phyloP scores from a whole-genome alignment of 37 sponge, comb jelly and placozoan species.

The Cliona cf. orientalis region DNA sequence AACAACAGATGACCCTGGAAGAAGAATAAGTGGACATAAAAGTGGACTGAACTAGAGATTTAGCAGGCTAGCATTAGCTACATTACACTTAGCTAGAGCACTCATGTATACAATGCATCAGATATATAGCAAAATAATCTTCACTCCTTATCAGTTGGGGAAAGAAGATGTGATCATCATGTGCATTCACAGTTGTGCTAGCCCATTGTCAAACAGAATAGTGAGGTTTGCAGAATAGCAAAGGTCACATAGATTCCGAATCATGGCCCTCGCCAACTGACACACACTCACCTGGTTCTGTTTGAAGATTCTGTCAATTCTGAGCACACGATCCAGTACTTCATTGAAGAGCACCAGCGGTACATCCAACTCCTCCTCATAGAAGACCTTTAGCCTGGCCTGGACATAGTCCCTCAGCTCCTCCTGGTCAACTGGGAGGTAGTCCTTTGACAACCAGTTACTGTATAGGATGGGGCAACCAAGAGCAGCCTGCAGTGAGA shows the following conservation, averaged over 20 bases:
- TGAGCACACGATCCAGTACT: constrained; percentile 95
- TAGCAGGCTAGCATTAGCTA: no score
- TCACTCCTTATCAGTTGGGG: constrained; percentile 22
- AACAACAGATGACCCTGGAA: constrained; percentile 94
- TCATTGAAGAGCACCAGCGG: constrained; percentile 96
- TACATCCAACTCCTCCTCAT: constrained; percentile 98
- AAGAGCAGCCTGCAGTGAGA: constrained; percentile 84
- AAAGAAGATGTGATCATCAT: constrained; percentile 18
- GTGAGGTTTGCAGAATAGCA: no score
- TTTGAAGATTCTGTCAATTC: constrained; percentile 97
- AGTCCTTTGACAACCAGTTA: constrained; percentile 97
- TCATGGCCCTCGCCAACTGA: no score
- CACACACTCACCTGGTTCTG: constrained; percentile 89
- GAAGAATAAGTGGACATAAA: no score
- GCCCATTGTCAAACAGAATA: no score
- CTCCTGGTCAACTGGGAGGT: constrained; percentile 91
- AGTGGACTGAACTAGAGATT: no score
- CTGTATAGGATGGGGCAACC: constrained; percentile 93
- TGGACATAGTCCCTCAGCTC: constrained; percentile 95
- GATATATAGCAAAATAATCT: no score
- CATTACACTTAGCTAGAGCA: no score
- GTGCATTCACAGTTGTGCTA: no score
- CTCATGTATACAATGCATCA: no score
- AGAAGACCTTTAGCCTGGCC: constrained; percentile 95
- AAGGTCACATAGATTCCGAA: no score